phyloP scores from a whole-genome alignment of 2,113 vertebrate species.

The Nerophis ophidion region DNA sequence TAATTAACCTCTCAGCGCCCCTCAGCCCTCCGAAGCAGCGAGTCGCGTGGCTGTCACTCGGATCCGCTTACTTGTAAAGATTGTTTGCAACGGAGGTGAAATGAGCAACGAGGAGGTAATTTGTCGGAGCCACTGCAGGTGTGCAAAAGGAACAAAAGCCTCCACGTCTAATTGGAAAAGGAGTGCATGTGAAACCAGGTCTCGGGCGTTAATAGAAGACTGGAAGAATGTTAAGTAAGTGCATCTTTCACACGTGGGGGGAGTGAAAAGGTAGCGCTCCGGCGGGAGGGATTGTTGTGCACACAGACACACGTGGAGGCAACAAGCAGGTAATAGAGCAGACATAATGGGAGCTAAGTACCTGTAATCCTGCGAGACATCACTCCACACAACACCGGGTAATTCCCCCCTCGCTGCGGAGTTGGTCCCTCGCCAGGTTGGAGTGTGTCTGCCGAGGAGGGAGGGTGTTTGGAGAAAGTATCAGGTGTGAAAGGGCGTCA shows the following conservation, averaged over 20 bases:
- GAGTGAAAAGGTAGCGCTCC: constrained; percentile 49
- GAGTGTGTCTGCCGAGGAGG: constrained; percentile 23
- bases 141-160: constrained; percentile 23
- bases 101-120: constrained; percentile 42
- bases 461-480: constrained; percentile 55
- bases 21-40: constrained; percentile 46
- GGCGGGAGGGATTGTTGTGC: constrained; percentile 57
- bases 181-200: constrained; percentile 5
- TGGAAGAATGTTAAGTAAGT: constrained; percentile 29
- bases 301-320: constrained; percentile 67
- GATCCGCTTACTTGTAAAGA: constrained; percentile 55
- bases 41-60: constrained; percentile 59
- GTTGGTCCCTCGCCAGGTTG: constrained; percentile 72
- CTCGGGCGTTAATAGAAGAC: constrained; percentile 4
- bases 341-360: constrained; percentile 92
- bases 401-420: constrained; percentile 80
- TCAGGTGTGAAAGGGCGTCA: constrained; percentile 81
- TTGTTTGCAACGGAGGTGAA: constrained; percentile 13
- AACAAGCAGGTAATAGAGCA: constrained; percentile 84
- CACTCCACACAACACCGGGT: constrained; percentile 74
- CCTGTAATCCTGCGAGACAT: constrained; percentile 90
- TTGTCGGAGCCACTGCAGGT: constrained; percentile 49
- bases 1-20: constrained; percentile 65
- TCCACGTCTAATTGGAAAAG: constrained; percentile 13
- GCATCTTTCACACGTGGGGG: constrained; percentile 38